Evolutionary conservation across 2,113 vertebrate genomes (phyloP).

Genomic region (Xyliphius kryptos): DNA sequence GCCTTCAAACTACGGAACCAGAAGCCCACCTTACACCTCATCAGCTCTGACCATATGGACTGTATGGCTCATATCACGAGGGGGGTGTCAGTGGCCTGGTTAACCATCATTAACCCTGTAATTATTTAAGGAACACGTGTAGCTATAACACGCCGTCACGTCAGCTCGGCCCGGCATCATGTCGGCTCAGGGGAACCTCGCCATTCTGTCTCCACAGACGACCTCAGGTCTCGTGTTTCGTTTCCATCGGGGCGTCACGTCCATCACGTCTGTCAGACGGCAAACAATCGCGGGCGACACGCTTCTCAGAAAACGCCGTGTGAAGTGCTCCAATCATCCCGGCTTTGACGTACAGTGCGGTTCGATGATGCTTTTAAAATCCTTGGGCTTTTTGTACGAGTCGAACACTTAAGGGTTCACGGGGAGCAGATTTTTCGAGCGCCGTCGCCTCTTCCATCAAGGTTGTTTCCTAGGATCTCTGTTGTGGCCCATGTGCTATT

Average conservation of each 20-base stretch:
- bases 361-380: not conserved
- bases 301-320: not conserved
- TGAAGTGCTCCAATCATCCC: constrained; percentile 9
- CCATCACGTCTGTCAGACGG: constrained; percentile 8
- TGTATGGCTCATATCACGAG: too few species aligned
- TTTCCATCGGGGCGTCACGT: too few species aligned
- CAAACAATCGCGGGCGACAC: constrained; percentile 11
- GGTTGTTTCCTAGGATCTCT: constrained; percentile 63
- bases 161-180: constrained; percentile 2
- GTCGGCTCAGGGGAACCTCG: not conserved
- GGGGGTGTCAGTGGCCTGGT: not conserved
- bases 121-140: not conserved
- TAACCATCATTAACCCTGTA: not conserved
- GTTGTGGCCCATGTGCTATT: constrained; percentile 63
- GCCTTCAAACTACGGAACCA: too few species aligned
- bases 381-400: not conserved
- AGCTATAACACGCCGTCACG: constrained; percentile 8
- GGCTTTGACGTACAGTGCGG: not conserved
- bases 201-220: constrained; percentile 30
- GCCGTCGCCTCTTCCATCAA: constrained; percentile 46
- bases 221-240: constrained; percentile 16
- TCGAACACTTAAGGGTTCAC: constrained; percentile 14
- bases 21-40: too few species aligned
- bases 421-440: constrained; percentile 6
- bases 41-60: too few species aligned